Conservation (phyloP, 1,140 invertebrate species). For the Halesus radiatus region DNA sequence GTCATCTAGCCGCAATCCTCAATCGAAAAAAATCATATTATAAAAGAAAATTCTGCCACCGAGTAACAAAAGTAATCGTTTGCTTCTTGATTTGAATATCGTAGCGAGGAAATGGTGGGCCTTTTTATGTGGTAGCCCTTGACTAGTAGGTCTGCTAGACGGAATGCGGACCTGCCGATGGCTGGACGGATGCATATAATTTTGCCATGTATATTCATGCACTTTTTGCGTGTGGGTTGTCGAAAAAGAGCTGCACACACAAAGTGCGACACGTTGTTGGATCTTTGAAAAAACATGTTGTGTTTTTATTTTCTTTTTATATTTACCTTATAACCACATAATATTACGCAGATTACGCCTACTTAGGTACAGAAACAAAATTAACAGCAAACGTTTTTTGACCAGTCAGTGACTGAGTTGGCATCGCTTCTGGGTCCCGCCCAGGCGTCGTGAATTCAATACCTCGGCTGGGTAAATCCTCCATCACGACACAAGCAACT, state of each 20-base stretch:
- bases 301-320: no score
- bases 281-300: not conserved
- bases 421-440: no score
- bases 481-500: no score
- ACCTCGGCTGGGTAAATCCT: no score
- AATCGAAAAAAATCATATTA: not conserved
- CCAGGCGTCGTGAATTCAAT: no score
- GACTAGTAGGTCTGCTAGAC: not conserved
- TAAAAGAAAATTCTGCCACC: no score
- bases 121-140: not conserved
- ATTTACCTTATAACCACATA: no score
- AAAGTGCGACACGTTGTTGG: conserved; percentile 10
- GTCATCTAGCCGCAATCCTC: conserved; percentile 2
- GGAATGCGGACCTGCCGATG: not conserved
- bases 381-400: no score
- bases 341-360: no score
- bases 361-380: no score
- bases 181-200: conserved; percentile 16
- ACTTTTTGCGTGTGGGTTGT: conserved; percentile 47
- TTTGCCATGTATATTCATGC: conserved; percentile 22
- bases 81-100: not conserved
- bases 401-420: no score
- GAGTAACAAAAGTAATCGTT: no score
- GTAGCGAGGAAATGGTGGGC: not conserved
- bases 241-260: conserved; percentile 44